Evolutionary conservation across 2,888 invertebrate species (phyloP), one percentile per base, ranked within the genome.

Genomic region (Sarcophaga caerulescens): DNA sequence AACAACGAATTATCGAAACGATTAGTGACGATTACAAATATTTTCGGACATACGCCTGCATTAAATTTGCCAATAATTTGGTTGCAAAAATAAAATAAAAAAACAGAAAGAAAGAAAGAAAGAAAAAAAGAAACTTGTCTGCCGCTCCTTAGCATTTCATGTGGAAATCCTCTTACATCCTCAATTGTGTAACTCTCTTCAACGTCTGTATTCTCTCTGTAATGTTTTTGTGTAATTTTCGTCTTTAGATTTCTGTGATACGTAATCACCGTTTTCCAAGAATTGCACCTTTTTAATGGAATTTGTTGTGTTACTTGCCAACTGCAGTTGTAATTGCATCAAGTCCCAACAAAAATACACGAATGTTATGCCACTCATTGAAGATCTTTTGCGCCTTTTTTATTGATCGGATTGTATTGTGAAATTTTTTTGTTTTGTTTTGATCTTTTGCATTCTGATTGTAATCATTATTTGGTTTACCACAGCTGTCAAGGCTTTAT

Each of bases 281-380:
- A 86, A 86, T 86, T 86, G 78, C 86, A 86, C 86, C 86, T 84
- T 86, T 83, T 84, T 86, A 86, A 86, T 86, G 75, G 81, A 86
- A 86, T 86, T 86, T 86, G 84, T 86, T 86, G 86, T 86, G 81
- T 81, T 86, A 81, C 57, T 78, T 79, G 86, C 81, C 84, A 86
- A 5, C 78, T 81, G 78, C 84, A 78, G 74, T 81, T 81, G 81
- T 86, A 86, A 86, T 84, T 86, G 84, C 84, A 86, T 86, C 77
- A 84, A 75, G 21, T 79, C 35, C 14, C 12, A 77, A 45, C 14
- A 62, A 52, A 68, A 52, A 3, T 47, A 71, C 71, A 60, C 4
- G 35, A 35, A 35, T 35, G 10, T 35, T 35, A 35, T 35, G 11
- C 25, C 57, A 63, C 63, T 62, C 62, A 71, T 82, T 77, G 71